These are phyloP conservation scores for Hyles vespertilio DNA, from an alignment of 1,140 invertebrate genomes.

Conservation along the genomic window DNA sequence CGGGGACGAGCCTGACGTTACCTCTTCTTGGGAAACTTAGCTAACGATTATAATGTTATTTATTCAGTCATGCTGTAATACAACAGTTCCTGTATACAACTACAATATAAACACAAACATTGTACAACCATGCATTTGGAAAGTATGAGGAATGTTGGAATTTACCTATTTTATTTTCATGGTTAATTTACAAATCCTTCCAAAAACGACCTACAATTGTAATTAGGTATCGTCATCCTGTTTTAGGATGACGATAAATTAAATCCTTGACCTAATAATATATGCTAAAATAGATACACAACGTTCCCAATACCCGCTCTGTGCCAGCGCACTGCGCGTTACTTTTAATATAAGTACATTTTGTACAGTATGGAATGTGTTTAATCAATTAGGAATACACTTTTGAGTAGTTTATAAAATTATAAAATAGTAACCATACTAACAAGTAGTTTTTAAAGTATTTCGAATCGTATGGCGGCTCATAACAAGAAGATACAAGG, in stretches of 20 bases:
- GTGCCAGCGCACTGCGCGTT: slow-evolving; percentile 40
- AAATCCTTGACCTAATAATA: slow-evolving; percentile 67
- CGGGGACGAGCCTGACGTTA: too few relatives aligned
- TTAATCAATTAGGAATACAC: slow-evolving; percentile 14
- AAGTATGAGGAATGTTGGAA: too few relatives aligned
- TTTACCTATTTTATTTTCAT: too few relatives aligned
- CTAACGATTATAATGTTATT: neutral
- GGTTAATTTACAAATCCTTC: too few relatives aligned
- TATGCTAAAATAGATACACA: slow-evolving; percentile 62
- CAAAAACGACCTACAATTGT: too few relatives aligned
- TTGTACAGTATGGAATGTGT: slow-evolving; percentile 12
- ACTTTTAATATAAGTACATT: slow-evolving; percentile 31
- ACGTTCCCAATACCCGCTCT: slow-evolving; percentile 45
- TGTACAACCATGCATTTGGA: too few relatives aligned
- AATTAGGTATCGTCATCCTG: too few relatives aligned
- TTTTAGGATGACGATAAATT: slow-evolving; percentile 29
- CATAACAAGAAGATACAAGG: neutral
- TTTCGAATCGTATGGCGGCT: too few relatives aligned
- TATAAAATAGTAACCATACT: neutral
- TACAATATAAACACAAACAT: too few relatives aligned
- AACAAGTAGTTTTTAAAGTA: too few relatives aligned
- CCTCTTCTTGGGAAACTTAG: neutral
- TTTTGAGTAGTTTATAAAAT: neutral
- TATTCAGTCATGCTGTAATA: too few relatives aligned
- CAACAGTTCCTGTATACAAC: too few relatives aligned